These are phyloP conservation scores for Cairina moschata DNA, from an alignment of 2,113 vertebrate genomes.

Conservation along the genomic window DNA sequence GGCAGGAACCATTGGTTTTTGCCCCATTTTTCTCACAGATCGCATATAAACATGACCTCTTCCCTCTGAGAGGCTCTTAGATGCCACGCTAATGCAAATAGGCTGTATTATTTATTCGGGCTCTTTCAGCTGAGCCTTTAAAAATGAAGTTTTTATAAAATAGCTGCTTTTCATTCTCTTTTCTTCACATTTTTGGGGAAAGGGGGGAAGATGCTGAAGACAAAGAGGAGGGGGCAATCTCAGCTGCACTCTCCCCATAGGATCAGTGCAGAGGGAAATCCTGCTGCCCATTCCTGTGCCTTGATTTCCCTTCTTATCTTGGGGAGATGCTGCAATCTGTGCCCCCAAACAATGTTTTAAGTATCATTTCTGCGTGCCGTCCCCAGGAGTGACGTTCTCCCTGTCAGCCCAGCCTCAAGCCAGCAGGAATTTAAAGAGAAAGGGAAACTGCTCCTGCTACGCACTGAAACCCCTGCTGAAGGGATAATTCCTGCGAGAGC, in stretches of 20 bases:
- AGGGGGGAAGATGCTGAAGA: background rate
- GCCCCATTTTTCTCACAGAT: background rate
- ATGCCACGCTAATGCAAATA: background rate
- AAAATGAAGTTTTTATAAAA: background rate
- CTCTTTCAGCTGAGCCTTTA: background rate
- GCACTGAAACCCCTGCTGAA: background rate
- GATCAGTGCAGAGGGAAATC: no score
- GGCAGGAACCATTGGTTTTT: background rate
- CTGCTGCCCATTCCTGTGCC: background rate
- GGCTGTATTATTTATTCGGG: accelerated
- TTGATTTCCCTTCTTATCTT: background rate
- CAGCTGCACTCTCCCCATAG: background rate
- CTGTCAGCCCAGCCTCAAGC: accelerated
- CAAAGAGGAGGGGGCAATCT: background rate
- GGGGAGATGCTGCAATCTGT: background rate
- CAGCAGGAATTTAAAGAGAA: background rate
- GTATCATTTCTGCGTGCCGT: accelerated
- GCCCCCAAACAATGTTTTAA: background rate
- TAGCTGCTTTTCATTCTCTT: background rate
- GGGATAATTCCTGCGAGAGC: background rate
- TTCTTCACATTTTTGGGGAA: background rate
- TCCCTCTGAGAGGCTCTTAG: background rate
- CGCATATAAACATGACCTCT: background rate
- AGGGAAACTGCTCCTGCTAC: background rate
- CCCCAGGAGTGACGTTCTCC: background rate